phyloP scores from a whole-genome alignment of 2,113 vertebrate species.

The Anhinga anhinga region DNA sequence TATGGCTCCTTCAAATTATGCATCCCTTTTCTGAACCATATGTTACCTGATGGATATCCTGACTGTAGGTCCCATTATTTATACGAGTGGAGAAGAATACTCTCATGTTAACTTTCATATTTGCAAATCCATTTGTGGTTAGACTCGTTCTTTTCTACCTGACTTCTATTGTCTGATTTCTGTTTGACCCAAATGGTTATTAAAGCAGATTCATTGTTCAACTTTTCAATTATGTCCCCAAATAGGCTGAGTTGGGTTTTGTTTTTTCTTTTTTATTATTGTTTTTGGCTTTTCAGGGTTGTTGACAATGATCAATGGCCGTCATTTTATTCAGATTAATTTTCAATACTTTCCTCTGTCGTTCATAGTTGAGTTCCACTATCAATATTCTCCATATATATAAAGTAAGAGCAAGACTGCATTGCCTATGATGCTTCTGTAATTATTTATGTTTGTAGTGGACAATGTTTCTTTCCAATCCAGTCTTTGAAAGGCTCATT shows the following conservation, averaged over 20 bases:
- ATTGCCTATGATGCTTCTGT: background rate
- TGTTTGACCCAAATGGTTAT: background rate
- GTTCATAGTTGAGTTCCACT: background rate
- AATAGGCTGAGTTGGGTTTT: background rate
- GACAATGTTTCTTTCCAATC: background rate
- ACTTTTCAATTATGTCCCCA: background rate
- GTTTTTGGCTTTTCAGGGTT: background rate
- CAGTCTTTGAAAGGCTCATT: background rate
- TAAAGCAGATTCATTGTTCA: background rate
- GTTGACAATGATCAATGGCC: conserved; percentile 11
- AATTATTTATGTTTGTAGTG: background rate
- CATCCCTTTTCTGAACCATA: background rate
- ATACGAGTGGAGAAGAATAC: background rate
- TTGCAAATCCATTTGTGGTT: background rate
- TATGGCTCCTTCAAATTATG: background rate
- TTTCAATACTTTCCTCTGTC: conserved; percentile 3
- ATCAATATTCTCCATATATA: background rate
- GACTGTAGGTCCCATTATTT: background rate
- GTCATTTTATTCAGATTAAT: conserved; percentile 46
- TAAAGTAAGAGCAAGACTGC: background rate
- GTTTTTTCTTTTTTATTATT: background rate
- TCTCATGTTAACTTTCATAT: background rate
- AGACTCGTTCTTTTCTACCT: background rate
- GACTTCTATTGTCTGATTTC: background rate
- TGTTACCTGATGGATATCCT: background rate